Conservation (phyloP, 2,888 invertebrate species). For the Nomada flava region DNA sequence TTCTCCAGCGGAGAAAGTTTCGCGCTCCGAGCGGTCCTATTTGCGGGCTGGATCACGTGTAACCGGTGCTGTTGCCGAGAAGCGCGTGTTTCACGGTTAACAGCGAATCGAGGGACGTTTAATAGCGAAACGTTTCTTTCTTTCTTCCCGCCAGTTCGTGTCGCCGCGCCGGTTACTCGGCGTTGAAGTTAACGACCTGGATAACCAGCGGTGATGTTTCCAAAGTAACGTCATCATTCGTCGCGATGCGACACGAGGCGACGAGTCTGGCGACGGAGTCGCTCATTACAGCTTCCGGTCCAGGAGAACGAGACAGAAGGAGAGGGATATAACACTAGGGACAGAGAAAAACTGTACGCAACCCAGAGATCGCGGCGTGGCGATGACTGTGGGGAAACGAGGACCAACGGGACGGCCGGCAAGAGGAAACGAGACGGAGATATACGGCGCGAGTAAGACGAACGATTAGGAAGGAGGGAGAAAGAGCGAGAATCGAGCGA, state of each 20-base stretch:
- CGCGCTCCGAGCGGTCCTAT: slow-evolving; percentile 16
- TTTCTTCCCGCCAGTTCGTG: slow-evolving; percentile 10
- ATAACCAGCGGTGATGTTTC: slow-evolving; percentile 76
- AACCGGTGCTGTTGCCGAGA: slow-evolving; percentile 18
- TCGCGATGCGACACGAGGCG: slow-evolving; percentile 69
- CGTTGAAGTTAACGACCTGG: slow-evolving; percentile 72
- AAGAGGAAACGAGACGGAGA: slow-evolving; percentile 52
- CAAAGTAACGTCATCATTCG: slow-evolving; percentile 79
- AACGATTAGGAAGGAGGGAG: slow-evolving; percentile 44
- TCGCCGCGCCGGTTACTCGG: slow-evolving; percentile 23
- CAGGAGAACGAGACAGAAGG: slow-evolving; percentile 62
- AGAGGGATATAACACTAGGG: slow-evolving; percentile 12
- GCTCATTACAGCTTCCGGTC: slow-evolving; percentile 83
- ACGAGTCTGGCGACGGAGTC: slow-evolving; percentile 80
- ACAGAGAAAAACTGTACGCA: neutral
- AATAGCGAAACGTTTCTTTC: slow-evolving; percentile 24
- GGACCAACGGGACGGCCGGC: slow-evolving; percentile 33
- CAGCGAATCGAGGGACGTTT: slow-evolving; percentile 23
- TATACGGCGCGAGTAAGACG: slow-evolving; percentile 33
- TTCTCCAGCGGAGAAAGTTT: slow-evolving; percentile 43
- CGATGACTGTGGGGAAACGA: slow-evolving; percentile 1
- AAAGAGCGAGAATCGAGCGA: slow-evolving; percentile 68
- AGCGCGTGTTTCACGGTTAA: slow-evolving; percentile 26
- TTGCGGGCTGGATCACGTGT: slow-evolving; percentile 8
- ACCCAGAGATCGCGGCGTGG: slow-evolving; percentile 14